Percentiles rank a stretch among this genome's conserved stretches.
Conservation (phyloP, 2,797 vertebrate species). For the Malacoraja senta region DNA sequence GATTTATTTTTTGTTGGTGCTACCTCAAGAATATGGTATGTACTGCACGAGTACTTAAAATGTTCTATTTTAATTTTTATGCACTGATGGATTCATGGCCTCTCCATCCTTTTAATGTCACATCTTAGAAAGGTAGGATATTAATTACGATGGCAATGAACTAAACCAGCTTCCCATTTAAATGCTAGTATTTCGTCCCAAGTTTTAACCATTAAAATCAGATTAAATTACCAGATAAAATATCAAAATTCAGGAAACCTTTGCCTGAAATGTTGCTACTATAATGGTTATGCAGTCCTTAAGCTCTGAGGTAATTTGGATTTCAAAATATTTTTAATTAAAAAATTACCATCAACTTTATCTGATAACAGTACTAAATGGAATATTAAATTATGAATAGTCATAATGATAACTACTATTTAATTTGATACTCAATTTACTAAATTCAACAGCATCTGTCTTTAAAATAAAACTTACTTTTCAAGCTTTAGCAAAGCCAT, state of each 20-base stretch:
- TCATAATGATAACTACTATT: too few relatives aligned
- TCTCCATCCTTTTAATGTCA: neutral
- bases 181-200: neutral
- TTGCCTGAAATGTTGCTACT: neutral
- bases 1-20: neutral
- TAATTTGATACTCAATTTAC: neutral
- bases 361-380: neutral
- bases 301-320: neutral
- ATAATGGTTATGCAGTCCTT: neutral
- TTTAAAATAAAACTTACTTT: conserved; percentile 60
- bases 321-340: neutral
- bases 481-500: conserved; percentile 89
- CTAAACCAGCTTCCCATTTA: neutral
- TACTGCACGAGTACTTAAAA: neutral
- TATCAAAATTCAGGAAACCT: neutral
- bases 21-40: neutral
- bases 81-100: neutral
- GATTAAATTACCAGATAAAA: neutral
- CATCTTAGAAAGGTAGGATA: neutral
- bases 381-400: neutral
- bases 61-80: neutral
- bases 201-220: neutral
- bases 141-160: neutral
- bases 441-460: neutral
- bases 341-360: neutral